Percentiles rank a stretch among this genome's conserved stretches.
Conservation (phyloP, 2,113 vertebrate species). For the Ornithorhynchus anatinus region DNA sequence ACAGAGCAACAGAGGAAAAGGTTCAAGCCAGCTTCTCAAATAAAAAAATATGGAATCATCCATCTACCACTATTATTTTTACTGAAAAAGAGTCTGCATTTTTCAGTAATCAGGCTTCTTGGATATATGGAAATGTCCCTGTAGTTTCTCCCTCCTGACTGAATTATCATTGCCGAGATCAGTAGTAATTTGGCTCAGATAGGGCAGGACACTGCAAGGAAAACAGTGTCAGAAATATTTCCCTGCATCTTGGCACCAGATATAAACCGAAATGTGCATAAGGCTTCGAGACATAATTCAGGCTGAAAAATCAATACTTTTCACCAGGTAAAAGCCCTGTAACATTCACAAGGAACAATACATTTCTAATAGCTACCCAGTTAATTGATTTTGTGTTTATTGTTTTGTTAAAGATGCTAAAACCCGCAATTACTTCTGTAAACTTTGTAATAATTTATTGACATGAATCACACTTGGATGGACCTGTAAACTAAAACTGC, state of each 20-base stretch:
- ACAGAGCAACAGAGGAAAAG: no score
- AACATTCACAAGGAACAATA: neutral
- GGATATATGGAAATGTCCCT: slow-evolving; percentile 31
- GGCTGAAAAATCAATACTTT: slow-evolving; percentile 16
- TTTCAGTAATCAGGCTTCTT: slow-evolving; percentile 41
- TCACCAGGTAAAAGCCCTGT: no score
- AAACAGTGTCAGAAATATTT: slow-evolving; percentile 43
- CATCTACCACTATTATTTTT: no score
- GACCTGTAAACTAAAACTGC: neutral
- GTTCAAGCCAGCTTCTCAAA: no score
- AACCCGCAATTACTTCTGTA: slow-evolving; percentile 18
- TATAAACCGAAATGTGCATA: slow-evolving; percentile 15
- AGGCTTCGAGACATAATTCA: slow-evolving; percentile 39
- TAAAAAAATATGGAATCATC: no score
- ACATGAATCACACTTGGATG: slow-evolving; percentile 4
- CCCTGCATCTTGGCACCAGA: slow-evolving; percentile 28
- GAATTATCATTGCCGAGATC: slow-evolving; percentile 40
- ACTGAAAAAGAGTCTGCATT: slow-evolving; percentile 11
- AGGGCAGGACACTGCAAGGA: slow-evolving; percentile 24
- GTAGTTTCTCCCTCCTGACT: slow-evolving; percentile 28
- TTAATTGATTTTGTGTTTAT: neutral
- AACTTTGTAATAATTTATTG: slow-evolving; percentile 17
- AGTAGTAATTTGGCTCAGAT: slow-evolving; percentile 52
- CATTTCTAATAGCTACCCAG: neutral
- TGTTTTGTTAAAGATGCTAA: slow-evolving; percentile 31